Base-by-base conservation (phyloP, 1,140 invertebrate species). In the Pollicipes pollicipes region DNA sequence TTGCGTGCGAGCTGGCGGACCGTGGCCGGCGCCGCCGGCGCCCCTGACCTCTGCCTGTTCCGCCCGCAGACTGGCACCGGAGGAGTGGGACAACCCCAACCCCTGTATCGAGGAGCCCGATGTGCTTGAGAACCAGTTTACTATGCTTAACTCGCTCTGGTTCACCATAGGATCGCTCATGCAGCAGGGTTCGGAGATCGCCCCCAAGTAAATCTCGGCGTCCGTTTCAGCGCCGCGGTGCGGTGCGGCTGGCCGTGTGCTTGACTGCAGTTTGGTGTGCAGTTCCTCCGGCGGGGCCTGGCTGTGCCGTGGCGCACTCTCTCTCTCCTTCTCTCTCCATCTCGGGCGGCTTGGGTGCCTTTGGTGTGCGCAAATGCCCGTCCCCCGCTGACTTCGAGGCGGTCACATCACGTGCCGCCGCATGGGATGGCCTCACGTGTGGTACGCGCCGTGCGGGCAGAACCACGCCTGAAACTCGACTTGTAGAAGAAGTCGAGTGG, bases 101-200 rank as follows among this genome's bases (percentile, higher is more conserved):
- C 87, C 88, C n/a, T 89, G 88, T 79, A 88, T 90, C 76, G 86
- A 86, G 78, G 88, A 86, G 78, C 85, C 84, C 80, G 90, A 85
- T 80, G 88, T 86, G 74, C 83, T 87, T 79, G 90, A 93, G 80
- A 96, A 94, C 80, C 90, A 93, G 79, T 95, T 96, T 81, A 93
- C 90, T 68, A 82, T 95, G 63, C 84, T 91, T 76, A 96, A 96
- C 83, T 93, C 90, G 80, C 85, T 96, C 81, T 97, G 93, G 93
- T 96, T 96, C 82, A 91, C 91, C 69, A 91, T 96, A 77, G 93
- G 92, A 73, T 93, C 91, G 26, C 84, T 95, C 73, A 93, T 95
- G 90, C 91, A 92, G 79, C 90, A 93, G 82, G 90, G 91, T 81
- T 90, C 88, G 77, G 90, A 93, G 85, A 88, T 93, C 80, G 89